phyloP scores from a whole-genome alignment of 2,888 invertebrate species.

The Drosophila sordidula region DNA sequence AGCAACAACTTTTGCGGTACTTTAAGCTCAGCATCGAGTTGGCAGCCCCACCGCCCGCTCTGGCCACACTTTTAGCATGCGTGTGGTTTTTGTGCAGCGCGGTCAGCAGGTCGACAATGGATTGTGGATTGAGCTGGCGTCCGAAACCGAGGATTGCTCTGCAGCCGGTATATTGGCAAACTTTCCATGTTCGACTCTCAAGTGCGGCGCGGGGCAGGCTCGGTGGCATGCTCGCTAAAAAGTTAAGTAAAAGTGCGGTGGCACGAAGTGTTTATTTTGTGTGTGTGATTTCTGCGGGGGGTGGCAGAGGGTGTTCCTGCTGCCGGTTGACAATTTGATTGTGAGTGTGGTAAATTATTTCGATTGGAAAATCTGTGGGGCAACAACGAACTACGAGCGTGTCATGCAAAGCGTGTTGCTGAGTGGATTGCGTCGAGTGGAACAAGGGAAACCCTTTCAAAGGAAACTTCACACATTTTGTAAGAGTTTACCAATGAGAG shows the following conservation, averaged over 20 bases:
- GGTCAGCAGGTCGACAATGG: conserved; percentile 67
- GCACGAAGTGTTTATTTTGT: conserved; percentile 64
- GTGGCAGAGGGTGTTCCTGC: conserved; percentile 6
- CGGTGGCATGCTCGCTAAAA: conserved; percentile 33
- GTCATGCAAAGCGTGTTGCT: conserved; percentile 5
- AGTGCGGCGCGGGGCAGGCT: conserved; percentile 8
- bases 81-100: conserved; percentile 57
- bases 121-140: conserved; percentile 32
- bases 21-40: conserved; percentile 51
- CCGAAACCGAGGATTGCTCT: conserved; percentile 35
- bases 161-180: conserved; percentile 66
- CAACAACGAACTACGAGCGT: conserved; percentile 7
- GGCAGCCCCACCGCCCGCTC: conserved; percentile 19
- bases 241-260: conserved; percentile 55
- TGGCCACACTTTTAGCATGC: conserved; percentile 73
- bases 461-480: not conserved
- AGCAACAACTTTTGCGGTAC: conserved; percentile 48
- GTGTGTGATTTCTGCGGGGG: conserved; percentile 18
- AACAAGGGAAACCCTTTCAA: not conserved
- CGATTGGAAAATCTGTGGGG: conserved; percentile 60
- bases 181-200: conserved; percentile 62
- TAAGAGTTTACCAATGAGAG: no score
- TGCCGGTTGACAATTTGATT: conserved; percentile 42
- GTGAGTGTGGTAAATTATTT: conserved; percentile 74
- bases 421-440: not conserved